Evolutionary conservation across 1,140 invertebrate species (phyloP).

Genomic region (Drosophila prosaltans): DNA sequence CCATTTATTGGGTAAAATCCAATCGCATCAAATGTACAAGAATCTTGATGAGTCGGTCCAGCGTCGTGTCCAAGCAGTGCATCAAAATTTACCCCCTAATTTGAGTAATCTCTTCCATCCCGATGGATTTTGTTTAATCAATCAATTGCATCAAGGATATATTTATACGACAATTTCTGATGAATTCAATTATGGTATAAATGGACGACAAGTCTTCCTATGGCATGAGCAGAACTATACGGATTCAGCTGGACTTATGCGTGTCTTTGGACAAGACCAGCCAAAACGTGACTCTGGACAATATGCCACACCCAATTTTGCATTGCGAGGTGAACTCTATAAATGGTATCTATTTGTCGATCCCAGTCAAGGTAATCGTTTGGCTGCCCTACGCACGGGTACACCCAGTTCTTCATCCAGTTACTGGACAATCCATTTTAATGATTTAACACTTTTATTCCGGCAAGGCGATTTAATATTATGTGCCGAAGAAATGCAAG

Average conservation of each 20-base stretch:
- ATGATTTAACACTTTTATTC: constrained; percentile 11
- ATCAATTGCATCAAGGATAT: constrained; percentile 26
- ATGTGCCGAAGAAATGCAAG: constrained; percentile 27
- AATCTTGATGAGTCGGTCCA: constrained; percentile 25
- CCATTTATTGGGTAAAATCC: constrained; percentile 28
- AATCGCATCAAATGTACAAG: constrained; percentile 38
- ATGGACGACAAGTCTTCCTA: constrained; percentile 39
- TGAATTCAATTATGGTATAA: constrained; percentile 46
- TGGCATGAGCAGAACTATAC: constrained; percentile 45
- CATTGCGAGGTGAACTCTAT: constrained; percentile 29
- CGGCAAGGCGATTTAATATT: constrained; percentile 39
- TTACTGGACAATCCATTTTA: constrained; percentile 24
- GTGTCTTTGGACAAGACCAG: constrained; percentile 40
- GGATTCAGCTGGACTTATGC: constrained; percentile 29
- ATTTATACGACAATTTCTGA: constrained; percentile 38
- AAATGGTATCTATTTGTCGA: constrained; percentile 46
- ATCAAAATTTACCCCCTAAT: not conserved
- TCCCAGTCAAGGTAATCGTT: constrained; percentile 34
- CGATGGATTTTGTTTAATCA: constrained; percentile 41
- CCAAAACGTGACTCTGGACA: not conserved
- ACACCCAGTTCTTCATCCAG: constrained; percentile 45
- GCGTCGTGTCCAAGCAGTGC: constrained; percentile 18
- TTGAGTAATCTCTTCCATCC: constrained; percentile 30
- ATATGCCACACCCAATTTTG: not conserved
- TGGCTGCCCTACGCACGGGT: constrained; percentile 39